Percentiles rank a stretch among this genome's conserved stretches.
Conservation (phyloP, 2,888 invertebrate species). For the Andrena hattorfiana region DNA sequence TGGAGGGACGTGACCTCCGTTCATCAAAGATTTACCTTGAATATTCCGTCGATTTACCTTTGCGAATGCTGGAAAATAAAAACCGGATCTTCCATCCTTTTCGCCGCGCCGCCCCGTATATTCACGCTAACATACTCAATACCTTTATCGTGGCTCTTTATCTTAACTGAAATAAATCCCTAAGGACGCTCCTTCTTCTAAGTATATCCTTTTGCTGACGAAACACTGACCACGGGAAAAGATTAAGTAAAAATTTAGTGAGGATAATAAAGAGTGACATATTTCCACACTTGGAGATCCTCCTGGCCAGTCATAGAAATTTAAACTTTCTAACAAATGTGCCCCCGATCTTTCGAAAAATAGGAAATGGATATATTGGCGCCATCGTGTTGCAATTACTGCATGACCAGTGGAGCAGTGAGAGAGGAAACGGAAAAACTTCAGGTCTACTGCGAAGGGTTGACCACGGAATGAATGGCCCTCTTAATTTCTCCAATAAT, state of each 20-base stretch:
- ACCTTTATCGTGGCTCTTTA: neutral
- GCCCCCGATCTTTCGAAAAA: slow-evolving; percentile 11
- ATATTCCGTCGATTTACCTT: slow-evolving; percentile 60
- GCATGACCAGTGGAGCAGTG: slow-evolving; percentile 34
- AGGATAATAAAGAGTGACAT: too few species aligned
- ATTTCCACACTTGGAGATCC: too few species aligned
- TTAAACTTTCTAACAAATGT: slow-evolving; percentile 8
- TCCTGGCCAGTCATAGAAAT: neutral
- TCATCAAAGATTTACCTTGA: slow-evolving; percentile 72
- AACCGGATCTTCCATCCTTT: slow-evolving; percentile 22
- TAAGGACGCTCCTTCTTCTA: neutral
- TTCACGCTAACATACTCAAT: slow-evolving; percentile 24
- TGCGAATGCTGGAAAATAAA: slow-evolving; percentile 50
- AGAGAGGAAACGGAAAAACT: slow-evolving; percentile 50
- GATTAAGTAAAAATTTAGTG: neutral
- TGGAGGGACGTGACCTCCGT: slow-evolving; percentile 67
- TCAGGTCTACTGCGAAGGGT: slow-evolving; percentile 50
- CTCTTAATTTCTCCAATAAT: slow-evolving; percentile 82
- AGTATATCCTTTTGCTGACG: neutral
- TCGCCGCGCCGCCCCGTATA: neutral
- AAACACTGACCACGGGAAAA: neutral
- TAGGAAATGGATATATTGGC: slow-evolving; percentile 17
- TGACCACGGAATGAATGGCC: slow-evolving; percentile 74
- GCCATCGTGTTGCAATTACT: slow-evolving; percentile 52
- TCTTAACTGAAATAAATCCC: slow-evolving; percentile 35